Evolutionary conservation across 2,113 vertebrate species (phyloP).

Genomic region (Ochotona princeps): DNA sequence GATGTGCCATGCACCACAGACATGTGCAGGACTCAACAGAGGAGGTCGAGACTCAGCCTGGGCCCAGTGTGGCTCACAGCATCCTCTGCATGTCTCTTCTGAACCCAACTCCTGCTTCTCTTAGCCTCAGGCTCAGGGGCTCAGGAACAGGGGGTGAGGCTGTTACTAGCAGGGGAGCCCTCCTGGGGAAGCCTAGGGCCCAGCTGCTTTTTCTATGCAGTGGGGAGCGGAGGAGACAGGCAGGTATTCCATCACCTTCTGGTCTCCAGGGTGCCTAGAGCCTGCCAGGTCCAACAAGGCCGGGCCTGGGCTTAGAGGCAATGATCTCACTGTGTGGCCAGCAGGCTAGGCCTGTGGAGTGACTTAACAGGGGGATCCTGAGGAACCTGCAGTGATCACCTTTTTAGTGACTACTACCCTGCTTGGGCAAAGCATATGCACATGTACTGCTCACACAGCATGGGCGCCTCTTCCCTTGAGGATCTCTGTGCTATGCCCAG

Average conservation of each 20-base stretch:
- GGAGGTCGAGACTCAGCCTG: background rate
- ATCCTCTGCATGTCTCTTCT: background rate
- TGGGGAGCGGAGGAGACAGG: no score
- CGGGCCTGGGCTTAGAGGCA: background rate
- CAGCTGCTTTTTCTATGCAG: background rate
- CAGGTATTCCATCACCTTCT: background rate
- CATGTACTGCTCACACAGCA: background rate
- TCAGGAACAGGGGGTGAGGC: background rate
- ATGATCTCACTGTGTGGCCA: background rate
- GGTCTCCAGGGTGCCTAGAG: no score
- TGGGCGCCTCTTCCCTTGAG: background rate
- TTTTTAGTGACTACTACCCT: background rate
- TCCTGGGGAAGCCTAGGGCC: no score
- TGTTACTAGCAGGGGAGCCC: background rate
- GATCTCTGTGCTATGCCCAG: no score
- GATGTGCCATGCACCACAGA: fast-evolving
- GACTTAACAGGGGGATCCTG: background rate
- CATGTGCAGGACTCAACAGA: fast-evolving
- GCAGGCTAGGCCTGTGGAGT: background rate
- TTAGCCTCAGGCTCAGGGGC: background rate
- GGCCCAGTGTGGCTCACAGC: background rate
- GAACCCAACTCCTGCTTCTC: no score
- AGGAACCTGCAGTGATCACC: no score
- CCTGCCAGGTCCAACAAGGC: no score
- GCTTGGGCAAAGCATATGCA: background rate